Evolutionary conservation across 2,797 vertebrate species (phyloP), one percentile per base, ranked within the genome.

Genomic region (Tamandua tetradactyla): DNA sequence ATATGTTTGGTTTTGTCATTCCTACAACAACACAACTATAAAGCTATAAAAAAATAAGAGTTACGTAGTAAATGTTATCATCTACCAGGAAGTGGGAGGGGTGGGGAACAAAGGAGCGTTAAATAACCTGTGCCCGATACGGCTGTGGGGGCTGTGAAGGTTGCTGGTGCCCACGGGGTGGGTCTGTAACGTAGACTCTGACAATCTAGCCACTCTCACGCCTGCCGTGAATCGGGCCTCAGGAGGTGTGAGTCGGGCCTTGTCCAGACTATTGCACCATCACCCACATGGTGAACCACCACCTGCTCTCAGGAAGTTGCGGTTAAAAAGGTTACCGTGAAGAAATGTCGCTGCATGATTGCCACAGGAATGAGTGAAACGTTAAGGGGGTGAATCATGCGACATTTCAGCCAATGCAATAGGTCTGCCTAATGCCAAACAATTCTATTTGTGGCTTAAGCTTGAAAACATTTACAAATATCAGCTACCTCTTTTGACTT

Each of bases 381-480:
- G 22, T 61, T 30, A 4, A 52, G n/a, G 10, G 10, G 23, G 5
- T 42, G 44, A 57, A 68, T 64, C 22, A 18, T 27, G 8, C 35
- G 2, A 55, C 57, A 59, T 40, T 44, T 61, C 42, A 44, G 64
- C 61, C 87, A 82, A 13, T 7, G 15, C 74, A 55, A 44, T 4
- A 72, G 30, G 62, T 57, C 40, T 75, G 22, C 37, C 47, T 76
- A 69, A 57, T 27, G 18, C 68, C 25, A 22, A 40, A 57, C 3
- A 11, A 71, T 72, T 85, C 76, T 61, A 87, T 81, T 7, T 90
- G 87, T 81, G 59, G 44, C 55, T 84, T 91, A 62, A 69, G 57
- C 11, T 94, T 94, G 35, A 80, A 92, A 89, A 91, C 40, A 68
- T 76, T 59, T 71, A 89, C 27, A 81, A 62, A 37, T 30, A 80